Evolutionary conservation across 2,797 vertebrate genomes (phyloP).

Genomic region (Luscinia luscinia): DNA sequence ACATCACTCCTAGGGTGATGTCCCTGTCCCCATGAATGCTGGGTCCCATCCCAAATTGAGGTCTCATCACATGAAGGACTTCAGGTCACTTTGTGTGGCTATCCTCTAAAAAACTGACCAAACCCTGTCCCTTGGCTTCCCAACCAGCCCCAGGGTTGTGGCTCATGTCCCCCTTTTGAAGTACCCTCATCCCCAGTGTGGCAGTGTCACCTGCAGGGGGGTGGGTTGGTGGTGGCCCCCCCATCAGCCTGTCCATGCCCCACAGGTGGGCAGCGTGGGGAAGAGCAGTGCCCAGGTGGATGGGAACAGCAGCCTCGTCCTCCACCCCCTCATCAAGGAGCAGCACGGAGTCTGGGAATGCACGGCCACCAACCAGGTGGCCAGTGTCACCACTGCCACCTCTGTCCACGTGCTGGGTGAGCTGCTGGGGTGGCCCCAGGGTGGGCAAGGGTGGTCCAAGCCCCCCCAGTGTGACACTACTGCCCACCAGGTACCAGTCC

Average conservation of each 20-base stretch:
- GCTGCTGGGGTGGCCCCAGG: neutral
- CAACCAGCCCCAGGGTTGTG: neutral
- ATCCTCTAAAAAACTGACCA: neutral
- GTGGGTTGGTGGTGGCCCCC: neutral
- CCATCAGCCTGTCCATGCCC: neutral
- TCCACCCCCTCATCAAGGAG: constrained; percentile 88
- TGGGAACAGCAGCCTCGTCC: constrained; percentile 86
- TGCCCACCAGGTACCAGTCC: constrained; percentile 89
- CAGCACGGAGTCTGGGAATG: constrained; percentile 94
- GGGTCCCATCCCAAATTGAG: neutral
- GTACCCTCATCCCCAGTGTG: neutral
- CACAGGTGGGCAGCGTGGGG: constrained; percentile 83
- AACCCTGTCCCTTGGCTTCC: accelerated
- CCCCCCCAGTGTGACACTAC: neutral
- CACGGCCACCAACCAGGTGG: constrained; percentile 86
- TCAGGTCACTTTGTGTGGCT: neutral
- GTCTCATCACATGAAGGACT: neutral
- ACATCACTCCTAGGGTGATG: accelerated
- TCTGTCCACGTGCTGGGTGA: constrained; percentile 89
- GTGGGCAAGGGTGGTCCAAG: neutral
- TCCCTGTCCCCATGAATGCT: accelerated
- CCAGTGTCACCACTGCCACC: constrained; percentile 83
- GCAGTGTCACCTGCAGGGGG: neutral
- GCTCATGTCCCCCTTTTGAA: accelerated
- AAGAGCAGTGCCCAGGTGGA: constrained; percentile 79